Conservation (phyloP, 1,140 invertebrate genomes). For the Chlorops oryzae region DNA sequence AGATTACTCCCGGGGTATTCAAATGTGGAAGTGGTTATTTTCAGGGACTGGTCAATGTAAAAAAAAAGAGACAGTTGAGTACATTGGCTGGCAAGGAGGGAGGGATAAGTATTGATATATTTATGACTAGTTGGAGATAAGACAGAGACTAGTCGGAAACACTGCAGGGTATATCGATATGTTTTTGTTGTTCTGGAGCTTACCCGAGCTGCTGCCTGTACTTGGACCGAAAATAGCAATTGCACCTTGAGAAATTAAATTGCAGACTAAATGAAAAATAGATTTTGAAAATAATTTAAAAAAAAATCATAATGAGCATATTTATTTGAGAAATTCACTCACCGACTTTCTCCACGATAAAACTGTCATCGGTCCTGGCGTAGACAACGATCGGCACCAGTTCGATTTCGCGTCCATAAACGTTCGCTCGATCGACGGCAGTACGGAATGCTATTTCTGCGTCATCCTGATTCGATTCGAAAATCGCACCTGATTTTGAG, state of each 20-base stretch:
- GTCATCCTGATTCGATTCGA: conserved; percentile 46
- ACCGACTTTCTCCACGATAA: conserved; percentile 49
- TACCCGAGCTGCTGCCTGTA: conserved; percentile 56
- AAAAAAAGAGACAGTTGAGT: no score
- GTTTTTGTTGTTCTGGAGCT: conserved; percentile 9
- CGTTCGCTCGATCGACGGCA: conserved; percentile 50
- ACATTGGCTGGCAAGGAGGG: no score
- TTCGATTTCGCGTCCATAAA: conserved; percentile 41
- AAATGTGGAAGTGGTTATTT: no score
- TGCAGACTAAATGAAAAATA: conserved; percentile 49
- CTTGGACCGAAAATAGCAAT: conserved; percentile 75
- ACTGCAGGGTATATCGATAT: no score
- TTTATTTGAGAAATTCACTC: conserved; percentile 2
- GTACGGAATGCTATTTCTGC: conserved; percentile 50
- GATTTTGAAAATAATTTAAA: conserved; percentile 5
- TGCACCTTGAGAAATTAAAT: conserved; percentile 57
- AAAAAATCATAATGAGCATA: background rate
- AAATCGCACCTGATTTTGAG: conserved; percentile 51
- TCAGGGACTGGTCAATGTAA: no score
- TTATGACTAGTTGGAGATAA: no score
- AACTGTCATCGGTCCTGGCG: conserved; percentile 46
- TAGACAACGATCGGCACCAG: conserved; percentile 40
- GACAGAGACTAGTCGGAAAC: no score
- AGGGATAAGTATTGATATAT: no score
- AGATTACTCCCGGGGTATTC: no score